Conservation (phyloP, 2,888 invertebrate species). For the Megaustenia siamemsis region DNA sequence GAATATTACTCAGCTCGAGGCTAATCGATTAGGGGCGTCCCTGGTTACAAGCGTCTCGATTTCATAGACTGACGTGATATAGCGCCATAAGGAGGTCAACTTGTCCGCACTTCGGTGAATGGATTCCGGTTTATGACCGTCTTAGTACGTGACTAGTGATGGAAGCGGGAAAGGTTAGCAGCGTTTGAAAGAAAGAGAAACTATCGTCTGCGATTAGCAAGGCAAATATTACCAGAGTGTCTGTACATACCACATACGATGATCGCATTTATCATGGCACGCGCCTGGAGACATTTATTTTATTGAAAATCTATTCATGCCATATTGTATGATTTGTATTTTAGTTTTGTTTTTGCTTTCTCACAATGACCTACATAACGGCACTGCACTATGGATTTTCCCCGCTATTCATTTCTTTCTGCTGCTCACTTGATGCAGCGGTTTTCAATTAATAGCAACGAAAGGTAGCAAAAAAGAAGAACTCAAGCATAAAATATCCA, state of each 20-base stretch:
- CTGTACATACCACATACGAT: background rate
- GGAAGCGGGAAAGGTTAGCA: background rate
- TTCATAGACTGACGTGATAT: background rate
- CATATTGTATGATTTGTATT: background rate
- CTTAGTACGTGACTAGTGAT: background rate
- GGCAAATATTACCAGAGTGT: background rate
- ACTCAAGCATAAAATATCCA: no score
- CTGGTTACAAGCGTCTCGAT: background rate
- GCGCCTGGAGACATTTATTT: background rate
- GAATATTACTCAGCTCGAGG: background rate
- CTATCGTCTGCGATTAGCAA: background rate
- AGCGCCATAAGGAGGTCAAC: background rate
- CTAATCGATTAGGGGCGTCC: background rate
- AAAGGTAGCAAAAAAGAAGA: no score
- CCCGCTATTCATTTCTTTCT: no score
- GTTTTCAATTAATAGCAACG: no score
- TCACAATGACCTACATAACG: background rate
- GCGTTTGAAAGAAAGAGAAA: background rate
- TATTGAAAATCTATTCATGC: background rate
- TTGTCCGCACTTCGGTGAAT: background rate
- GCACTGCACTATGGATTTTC: no score
- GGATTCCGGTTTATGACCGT: slow-evolving; percentile 17
- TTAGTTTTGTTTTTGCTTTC: background rate
- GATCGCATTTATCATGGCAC: background rate
- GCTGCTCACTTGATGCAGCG: no score